Evolutionary conservation across 2,113 vertebrate genomes (phyloP).

Genomic region (Scophthalmus maximus): DNA sequence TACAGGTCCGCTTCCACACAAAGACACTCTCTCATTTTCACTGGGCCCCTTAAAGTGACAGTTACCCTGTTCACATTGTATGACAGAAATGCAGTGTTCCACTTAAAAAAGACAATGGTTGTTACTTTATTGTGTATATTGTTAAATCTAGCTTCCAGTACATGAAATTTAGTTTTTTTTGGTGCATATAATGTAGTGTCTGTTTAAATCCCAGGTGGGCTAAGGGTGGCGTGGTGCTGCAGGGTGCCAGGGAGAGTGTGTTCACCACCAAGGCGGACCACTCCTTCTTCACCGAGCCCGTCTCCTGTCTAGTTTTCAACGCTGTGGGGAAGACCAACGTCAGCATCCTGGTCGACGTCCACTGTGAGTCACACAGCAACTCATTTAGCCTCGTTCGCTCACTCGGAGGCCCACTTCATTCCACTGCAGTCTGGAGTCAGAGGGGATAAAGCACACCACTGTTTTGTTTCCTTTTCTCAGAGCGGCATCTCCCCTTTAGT

Average conservation of each 20-base stretch:
- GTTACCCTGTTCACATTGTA: background rate
- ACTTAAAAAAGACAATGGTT: background rate
- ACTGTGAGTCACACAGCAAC: constrained; percentile 87
- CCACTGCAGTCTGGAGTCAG: constrained; percentile 13
- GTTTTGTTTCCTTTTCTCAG: constrained; percentile 10
- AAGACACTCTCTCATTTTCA: background rate
- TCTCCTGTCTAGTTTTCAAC: constrained; percentile 96
- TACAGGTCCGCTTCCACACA: constrained; percentile 86
- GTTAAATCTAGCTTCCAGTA: background rate
- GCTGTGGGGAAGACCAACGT: constrained; percentile 96
- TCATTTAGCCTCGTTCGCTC: constrained; percentile 30
- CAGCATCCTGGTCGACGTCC: constrained; percentile 96
- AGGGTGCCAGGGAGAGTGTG: constrained; percentile 89
- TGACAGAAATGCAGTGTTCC: background rate
- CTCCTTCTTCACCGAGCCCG: constrained; percentile 97
- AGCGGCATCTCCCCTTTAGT: constrained; percentile 21
- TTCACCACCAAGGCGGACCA: constrained; percentile 97
- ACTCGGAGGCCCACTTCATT: constrained; percentile 22
- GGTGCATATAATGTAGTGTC: background rate
- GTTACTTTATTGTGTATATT: too few species aligned
- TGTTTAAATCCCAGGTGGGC: constrained; percentile 87
- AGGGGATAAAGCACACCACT: background rate
- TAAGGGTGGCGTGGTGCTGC: constrained; percentile 92
- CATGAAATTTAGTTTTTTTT: background rate
- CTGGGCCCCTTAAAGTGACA: background rate